Percentiles rank a stretch among this genome's conserved stretches.
phyloP scores from a whole-genome alignment of 2,797 vertebrate species.

The Platyrinchus mystaceus region DNA sequence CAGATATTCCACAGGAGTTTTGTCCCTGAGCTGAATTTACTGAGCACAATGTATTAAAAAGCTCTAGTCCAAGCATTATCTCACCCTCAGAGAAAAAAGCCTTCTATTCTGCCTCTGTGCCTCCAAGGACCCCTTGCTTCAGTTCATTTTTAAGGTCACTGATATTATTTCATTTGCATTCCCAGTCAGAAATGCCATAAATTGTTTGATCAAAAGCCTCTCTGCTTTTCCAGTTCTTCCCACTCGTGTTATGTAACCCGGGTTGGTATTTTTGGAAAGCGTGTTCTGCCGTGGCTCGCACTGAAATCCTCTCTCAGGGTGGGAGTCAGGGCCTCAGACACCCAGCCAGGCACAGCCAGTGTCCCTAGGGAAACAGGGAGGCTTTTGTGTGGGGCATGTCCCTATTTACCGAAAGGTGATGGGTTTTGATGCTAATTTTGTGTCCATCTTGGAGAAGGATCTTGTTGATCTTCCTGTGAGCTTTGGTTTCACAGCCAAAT shows the following conservation, averaged over 20 bases:
- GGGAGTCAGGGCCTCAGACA: background rate
- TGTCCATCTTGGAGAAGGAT: background rate
- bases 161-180: slow-evolving; percentile 36
- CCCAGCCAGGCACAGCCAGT: background rate
- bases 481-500: background rate
- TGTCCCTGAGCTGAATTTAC: slow-evolving; percentile 15
- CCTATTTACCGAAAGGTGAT: background rate
- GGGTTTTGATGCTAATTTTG: background rate
- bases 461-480: background rate
- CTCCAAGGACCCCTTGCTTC: slow-evolving; percentile 9
- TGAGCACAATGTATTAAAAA: slow-evolving; percentile 20
- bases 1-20: slow-evolving; percentile 21
- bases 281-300: background rate
- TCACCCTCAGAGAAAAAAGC: background rate
- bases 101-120: background rate
- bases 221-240: background rate
- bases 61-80: background rate
- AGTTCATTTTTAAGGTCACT: slow-evolving; percentile 40
- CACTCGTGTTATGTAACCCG: background rate
- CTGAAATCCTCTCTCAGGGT: background rate
- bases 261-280: slow-evolving; percentile 23
- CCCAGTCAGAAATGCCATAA: slow-evolving; percentile 18
- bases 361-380: background rate
- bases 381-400: background rate
- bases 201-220: slow-evolving; percentile 13